Evolutionary conservation across 2,113 vertebrate genomes (phyloP).

Genomic region (Castor canadensis): DNA sequence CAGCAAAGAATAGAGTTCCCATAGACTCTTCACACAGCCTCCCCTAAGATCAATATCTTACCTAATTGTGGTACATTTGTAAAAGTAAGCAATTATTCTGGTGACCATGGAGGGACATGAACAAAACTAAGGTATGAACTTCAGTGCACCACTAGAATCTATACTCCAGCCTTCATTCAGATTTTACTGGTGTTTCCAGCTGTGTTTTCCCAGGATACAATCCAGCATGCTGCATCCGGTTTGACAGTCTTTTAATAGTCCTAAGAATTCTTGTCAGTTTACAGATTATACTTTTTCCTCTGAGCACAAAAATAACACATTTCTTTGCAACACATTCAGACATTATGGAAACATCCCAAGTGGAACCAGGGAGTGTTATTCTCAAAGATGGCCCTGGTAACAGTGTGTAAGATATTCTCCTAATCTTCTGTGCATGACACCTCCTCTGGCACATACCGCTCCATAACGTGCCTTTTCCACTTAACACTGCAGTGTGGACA

Average conservation of each 20-base stretch:
- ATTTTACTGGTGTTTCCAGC: background rate
- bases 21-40: too few relatives aligned
- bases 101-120: too few relatives aligned
- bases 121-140: background rate
- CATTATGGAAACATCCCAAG: background rate
- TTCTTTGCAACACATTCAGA: background rate
- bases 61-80: background rate
- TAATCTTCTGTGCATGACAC: background rate
- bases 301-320: background rate
- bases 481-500: background rate
- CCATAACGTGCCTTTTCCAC: background rate
- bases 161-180: background rate
- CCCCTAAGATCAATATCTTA: too few relatives aligned
- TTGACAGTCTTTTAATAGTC: background rate
- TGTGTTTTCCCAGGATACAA: rapidly evolving
- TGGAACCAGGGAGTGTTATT: background rate
- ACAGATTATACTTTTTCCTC: background rate
- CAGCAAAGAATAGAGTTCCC: background rate
- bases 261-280: background rate
- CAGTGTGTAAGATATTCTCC: background rate
- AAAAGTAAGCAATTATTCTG: too few relatives aligned
- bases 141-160: rapidly evolving
- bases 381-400: background rate
- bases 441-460: rapidly evolving
- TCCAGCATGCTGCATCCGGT: background rate